A percentile compares a stretch with the other conserved stretches of the same genome.
These are phyloP conservation scores for Lacerta viridis DNA, from an alignment of 2,797 vertebrate species.

Conservation along the genomic window DNA sequence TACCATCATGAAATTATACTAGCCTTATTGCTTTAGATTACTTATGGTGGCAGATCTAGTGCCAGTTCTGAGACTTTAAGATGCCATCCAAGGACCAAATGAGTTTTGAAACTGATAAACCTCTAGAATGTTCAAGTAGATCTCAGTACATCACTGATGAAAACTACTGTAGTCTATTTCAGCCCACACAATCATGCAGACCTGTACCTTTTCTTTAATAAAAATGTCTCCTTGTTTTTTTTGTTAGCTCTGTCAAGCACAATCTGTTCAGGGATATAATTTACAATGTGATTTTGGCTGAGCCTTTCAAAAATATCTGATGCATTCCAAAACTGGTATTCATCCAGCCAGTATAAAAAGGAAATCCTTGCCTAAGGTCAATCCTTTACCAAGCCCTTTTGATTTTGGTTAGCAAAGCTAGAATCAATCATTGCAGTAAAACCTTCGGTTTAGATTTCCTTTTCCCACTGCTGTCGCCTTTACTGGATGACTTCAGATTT, in stretches of 20 bases:
- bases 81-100: neutral
- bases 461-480: conserved; percentile 22
- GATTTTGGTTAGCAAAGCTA: conserved; percentile 60
- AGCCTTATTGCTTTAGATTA: neutral
- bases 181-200: neutral
- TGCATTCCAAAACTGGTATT: conserved; percentile 45
- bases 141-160: neutral
- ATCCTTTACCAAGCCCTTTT: conserved; percentile 49
- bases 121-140: neutral
- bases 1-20: neutral
- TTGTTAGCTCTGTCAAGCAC: conserved; percentile 43
- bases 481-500: conserved; percentile 13
- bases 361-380: conserved; percentile 60
- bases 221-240: conserved; percentile 24
- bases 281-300: conserved; percentile 38
- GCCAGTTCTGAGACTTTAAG: neutral
- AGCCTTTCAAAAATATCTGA: conserved; percentile 52
- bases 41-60: neutral
- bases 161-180: neutral
- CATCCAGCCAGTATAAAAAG: conserved; percentile 57
- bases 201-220: neutral
- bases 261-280: conserved; percentile 52
- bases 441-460: conserved; percentile 46
- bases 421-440: conserved; percentile 60
- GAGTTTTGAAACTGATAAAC: neutral